phyloP scores from a whole-genome alignment of 1,140 invertebrate species.

The Acarapis woodi region DNA sequence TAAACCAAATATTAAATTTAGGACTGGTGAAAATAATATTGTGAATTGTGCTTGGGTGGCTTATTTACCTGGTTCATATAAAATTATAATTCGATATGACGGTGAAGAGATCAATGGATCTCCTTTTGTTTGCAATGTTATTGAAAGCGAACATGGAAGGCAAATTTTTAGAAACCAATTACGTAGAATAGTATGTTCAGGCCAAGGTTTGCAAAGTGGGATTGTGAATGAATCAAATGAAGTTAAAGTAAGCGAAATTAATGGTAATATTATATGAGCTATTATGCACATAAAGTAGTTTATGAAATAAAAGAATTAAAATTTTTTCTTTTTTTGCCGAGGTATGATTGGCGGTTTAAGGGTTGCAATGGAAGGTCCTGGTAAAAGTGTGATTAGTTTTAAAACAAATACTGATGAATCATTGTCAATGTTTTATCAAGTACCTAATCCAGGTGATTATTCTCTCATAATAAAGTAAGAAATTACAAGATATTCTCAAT shows the following conservation, averaged over 20 bases:
- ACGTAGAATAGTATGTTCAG: slow-evolving; percentile 6
- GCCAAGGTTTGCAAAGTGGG: slow-evolving; percentile 2
- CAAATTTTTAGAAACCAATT: not conserved
- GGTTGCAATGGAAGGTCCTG: slow-evolving; percentile 23
- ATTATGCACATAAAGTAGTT: too few relatives aligned
- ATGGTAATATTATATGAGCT: slow-evolving; percentile 10
- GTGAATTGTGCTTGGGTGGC: slow-evolving; percentile 18
- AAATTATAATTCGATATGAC: slow-evolving; percentile 10
- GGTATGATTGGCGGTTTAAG: slow-evolving; percentile 19
- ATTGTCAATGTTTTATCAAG: not conserved
- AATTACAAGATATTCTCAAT: too few relatives aligned
- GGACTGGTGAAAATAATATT: slow-evolving; percentile 25
- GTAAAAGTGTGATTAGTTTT: slow-evolving; percentile 4
- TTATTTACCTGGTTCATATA: slow-evolving; percentile 9
- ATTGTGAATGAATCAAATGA: slow-evolving; percentile 6
- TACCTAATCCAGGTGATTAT: not conserved
- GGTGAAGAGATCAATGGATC: slow-evolving; percentile 10
- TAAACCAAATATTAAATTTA: slow-evolving; percentile 26
- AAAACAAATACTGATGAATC: not conserved
- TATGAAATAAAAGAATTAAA: too few relatives aligned
- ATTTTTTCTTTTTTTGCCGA: too few relatives aligned
- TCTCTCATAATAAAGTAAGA: too few relatives aligned
- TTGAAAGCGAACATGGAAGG: slow-evolving; percentile 14
- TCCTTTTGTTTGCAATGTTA: slow-evolving; percentile 9
- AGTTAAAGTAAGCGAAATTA: slow-evolving; percentile 3